These are phyloP conservation scores for Leptatherina wallacei DNA, from an alignment of 2,797 vertebrate species.

Conservation along the genomic window DNA sequence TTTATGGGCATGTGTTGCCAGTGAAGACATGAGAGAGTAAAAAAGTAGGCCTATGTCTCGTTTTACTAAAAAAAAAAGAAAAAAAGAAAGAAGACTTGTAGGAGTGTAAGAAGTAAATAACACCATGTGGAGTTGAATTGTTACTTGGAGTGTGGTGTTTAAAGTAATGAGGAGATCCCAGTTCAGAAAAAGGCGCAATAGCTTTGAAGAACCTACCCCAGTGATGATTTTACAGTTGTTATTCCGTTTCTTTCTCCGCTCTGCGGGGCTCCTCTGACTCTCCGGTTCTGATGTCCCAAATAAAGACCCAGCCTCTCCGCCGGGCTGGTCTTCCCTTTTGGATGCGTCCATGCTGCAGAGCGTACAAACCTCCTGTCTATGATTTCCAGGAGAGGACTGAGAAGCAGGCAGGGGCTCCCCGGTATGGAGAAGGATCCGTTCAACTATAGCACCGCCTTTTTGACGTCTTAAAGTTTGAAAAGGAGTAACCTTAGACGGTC, in stretches of 20 bases:
- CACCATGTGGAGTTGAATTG: neutral
- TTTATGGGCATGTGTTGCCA: neutral
- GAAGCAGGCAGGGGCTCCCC: slow-evolving; percentile 4
- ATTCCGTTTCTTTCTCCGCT: slow-evolving; percentile 37
- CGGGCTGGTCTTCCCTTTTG: slow-evolving; percentile 62
- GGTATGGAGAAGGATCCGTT: slow-evolving; percentile 1
- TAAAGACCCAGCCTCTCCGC: slow-evolving; percentile 62
- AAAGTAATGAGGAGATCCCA: neutral
- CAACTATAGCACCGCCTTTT: slow-evolving; percentile 64
- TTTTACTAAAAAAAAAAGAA: neutral
- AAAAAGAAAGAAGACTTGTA: neutral
- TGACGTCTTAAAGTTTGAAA: slow-evolving; percentile 38
- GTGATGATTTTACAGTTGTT: slow-evolving; percentile 57
- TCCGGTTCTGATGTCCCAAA: slow-evolving; percentile 67
- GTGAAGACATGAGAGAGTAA: neutral
- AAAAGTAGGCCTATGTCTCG: too few species aligned
- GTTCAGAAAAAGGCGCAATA: neutral
- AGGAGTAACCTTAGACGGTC: neutral
- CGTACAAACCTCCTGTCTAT: neutral
- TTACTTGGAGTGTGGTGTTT: neutral
- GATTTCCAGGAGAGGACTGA: slow-evolving; percentile 21
- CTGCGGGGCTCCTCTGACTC: slow-evolving; percentile 40
- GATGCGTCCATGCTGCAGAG: slow-evolving; percentile 60
- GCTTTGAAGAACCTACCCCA: slow-evolving; percentile 65
- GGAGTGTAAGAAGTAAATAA: neutral